Conservation (phyloP, 1,140 invertebrate genomes). For the Drosophila biarmipes region DNA sequence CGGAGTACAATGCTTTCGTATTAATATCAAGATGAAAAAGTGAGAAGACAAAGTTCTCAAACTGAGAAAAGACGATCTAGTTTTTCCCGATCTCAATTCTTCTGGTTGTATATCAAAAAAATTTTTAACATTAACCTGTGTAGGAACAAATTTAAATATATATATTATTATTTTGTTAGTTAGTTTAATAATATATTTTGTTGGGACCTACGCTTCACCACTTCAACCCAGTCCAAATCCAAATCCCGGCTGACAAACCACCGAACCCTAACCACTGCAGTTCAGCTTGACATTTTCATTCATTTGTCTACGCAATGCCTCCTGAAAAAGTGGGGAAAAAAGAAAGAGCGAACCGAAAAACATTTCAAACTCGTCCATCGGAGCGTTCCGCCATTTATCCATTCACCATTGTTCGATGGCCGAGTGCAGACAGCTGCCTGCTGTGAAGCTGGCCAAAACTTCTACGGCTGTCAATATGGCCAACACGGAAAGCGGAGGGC, state of each 20-base stretch:
- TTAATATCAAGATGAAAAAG: too few species aligned
- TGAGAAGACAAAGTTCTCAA: too few species aligned
- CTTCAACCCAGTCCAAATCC: slow-evolving; percentile 1
- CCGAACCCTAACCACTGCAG: slow-evolving; percentile 34
- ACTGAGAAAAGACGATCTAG: too few species aligned
- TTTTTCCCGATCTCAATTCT: too few species aligned
- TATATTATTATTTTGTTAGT: too few species aligned
- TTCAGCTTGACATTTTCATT: slow-evolving; percentile 80
- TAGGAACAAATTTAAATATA: too few species aligned
- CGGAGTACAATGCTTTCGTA: too few species aligned
- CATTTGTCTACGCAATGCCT: slow-evolving; percentile 78
- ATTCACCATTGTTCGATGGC: slow-evolving; percentile 65
- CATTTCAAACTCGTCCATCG: slow-evolving; percentile 63
- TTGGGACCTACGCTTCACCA: neutral
- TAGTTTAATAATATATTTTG: too few species aligned
- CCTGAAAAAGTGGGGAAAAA: slow-evolving; percentile 19
- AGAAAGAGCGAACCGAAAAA: slow-evolving; percentile 40
- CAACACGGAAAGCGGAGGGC: slow-evolving; percentile 11
- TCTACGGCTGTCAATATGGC: slow-evolving; percentile 73
- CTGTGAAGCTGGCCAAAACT: slow-evolving; percentile 67
- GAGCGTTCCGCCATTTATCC: slow-evolving; percentile 64
- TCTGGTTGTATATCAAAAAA: too few species aligned
- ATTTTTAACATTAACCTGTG: too few species aligned
- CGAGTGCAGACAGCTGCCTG: slow-evolving; percentile 70
- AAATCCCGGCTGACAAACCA: slow-evolving; percentile 8